Evolutionary conservation across 2,888 invertebrate genomes (phyloP).

Genomic region (Biston betularia): DNA sequence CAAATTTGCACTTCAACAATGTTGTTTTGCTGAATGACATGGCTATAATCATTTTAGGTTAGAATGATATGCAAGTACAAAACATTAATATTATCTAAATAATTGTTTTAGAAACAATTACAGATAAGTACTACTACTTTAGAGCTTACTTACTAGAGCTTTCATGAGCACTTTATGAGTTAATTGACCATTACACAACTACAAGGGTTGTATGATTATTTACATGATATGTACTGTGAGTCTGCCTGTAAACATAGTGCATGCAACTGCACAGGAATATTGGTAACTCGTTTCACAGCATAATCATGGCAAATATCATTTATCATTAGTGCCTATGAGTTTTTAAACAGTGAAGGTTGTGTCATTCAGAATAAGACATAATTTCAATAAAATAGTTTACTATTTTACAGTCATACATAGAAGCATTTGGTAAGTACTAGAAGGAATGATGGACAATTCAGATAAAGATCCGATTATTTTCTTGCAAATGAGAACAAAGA

Average conservation of each 20-base stretch:
- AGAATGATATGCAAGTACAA: slow-evolving; percentile 49
- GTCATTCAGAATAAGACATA: background rate
- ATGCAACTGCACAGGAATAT: too few relatives aligned
- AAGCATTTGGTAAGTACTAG: slow-evolving; percentile 8
- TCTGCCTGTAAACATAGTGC: too few relatives aligned
- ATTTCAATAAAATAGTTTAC: background rate
- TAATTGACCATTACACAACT: background rate
- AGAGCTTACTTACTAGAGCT: too few relatives aligned
- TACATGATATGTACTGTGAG: too few relatives aligned
- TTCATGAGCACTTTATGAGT: too few relatives aligned
- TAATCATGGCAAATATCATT: too few relatives aligned
- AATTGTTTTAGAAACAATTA: background rate
- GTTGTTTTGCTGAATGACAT: background rate
- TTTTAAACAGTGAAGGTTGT: background rate
- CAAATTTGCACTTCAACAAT: background rate
- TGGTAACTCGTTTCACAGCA: too few relatives aligned
- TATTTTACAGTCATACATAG: background rate
- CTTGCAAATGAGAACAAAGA: slow-evolving; percentile 44
- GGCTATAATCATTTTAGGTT: slow-evolving; percentile 42
- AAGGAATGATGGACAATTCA: background rate
- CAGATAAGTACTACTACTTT: too few relatives aligned
- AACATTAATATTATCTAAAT: background rate
- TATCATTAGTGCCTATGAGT: too few relatives aligned
- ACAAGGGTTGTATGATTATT: background rate
- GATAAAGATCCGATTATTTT: slow-evolving; percentile 16